Conservation (phyloP, 2,797 vertebrate genomes). For the Poeciliopsis infans region DNA sequence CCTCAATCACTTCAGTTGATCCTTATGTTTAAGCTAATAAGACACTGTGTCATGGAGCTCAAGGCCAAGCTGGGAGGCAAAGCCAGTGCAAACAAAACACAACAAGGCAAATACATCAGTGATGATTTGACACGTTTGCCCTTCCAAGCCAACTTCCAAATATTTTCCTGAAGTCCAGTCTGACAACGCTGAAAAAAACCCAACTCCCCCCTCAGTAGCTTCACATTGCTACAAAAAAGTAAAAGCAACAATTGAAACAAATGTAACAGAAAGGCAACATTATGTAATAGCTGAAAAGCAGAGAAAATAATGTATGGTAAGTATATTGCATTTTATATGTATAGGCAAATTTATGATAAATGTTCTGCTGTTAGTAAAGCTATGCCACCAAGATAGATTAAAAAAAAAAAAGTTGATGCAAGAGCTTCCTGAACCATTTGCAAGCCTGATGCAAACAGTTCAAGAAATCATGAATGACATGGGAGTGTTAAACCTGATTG, state of each 20-base stretch:
- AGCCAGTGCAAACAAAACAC: conserved; percentile 52
- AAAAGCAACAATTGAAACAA: conserved; percentile 50
- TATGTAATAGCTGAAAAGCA: conserved; percentile 47
- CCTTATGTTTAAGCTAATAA: conserved; percentile 47
- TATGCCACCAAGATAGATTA: conserved; percentile 68
- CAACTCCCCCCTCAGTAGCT: conserved; percentile 54
- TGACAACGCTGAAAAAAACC: conserved; percentile 32
- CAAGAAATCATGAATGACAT: conserved; percentile 37
- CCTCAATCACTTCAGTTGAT: conserved; percentile 12
- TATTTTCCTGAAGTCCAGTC: conserved; percentile 36
- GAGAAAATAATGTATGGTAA: conserved; percentile 29
- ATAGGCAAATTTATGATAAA: conserved; percentile 64
- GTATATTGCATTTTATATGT: conserved; percentile 56
- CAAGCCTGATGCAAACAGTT: conserved; percentile 51
- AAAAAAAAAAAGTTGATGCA: conserved; percentile 24
- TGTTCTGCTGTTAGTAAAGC: conserved; percentile 74
- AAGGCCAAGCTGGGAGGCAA: conserved; percentile 49
- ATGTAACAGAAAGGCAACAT: conserved; percentile 56
- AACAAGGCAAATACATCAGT: conserved; percentile 36
- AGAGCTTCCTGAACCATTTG: conserved; percentile 45
- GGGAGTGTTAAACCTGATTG: conserved; percentile 40
- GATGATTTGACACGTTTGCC: conserved; percentile 45
- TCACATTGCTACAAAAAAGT: conserved; percentile 56
- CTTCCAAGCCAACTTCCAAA: conserved; percentile 38
- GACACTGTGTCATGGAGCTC: conserved; percentile 37